A percentile compares a stretch with the other conserved stretches of the same genome.
Conservation (phyloP, 2,113 vertebrate genomes). For the Gadus chalcogrammus region DNA sequence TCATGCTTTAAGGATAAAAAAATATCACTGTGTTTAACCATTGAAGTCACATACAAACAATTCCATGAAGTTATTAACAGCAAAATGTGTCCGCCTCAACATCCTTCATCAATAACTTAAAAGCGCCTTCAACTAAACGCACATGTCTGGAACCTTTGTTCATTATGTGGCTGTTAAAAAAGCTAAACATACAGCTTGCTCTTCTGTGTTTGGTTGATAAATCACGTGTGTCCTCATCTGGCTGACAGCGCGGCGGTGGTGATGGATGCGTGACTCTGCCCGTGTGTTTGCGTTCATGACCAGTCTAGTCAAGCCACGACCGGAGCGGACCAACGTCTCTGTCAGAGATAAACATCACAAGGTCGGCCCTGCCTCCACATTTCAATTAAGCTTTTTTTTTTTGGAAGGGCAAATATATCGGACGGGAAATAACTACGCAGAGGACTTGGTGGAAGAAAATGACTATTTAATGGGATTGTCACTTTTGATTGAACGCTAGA, state of each 20-base stretch:
- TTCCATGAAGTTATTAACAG: too few relatives aligned
- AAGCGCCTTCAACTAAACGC: too few relatives aligned
- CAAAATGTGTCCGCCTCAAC: too few relatives aligned
- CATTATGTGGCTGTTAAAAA: conserved; percentile 51
- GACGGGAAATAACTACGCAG: conserved; percentile 14
- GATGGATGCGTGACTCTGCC: conserved; percentile 65
- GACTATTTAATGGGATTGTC: conserved; percentile 70
- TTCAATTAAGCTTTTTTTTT: conserved; percentile 68
- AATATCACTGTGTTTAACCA: too few relatives aligned
- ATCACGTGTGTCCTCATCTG: conserved; percentile 44
- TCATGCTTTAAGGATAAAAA: too few relatives aligned
- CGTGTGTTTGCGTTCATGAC: conserved; percentile 68
- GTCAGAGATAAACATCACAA: conserved; percentile 74
- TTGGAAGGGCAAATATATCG: conserved; percentile 54
- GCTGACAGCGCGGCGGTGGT: conserved; percentile 55
- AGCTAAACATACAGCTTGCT: conserved; percentile 61
- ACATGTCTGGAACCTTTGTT: too few relatives aligned
- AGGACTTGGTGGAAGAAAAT: conserved; percentile 59
- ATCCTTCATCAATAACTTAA: too few relatives aligned
- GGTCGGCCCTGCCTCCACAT: conserved; percentile 71
- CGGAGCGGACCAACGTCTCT: conserved; percentile 73
- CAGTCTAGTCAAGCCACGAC: conserved; percentile 65
- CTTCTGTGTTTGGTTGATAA: conserved; percentile 54
- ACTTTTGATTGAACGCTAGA: conserved; percentile 64
- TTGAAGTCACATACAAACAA: too few relatives aligned